Conservation (phyloP, 2,113 vertebrate species). For the Triplophysa rosa region DNA sequence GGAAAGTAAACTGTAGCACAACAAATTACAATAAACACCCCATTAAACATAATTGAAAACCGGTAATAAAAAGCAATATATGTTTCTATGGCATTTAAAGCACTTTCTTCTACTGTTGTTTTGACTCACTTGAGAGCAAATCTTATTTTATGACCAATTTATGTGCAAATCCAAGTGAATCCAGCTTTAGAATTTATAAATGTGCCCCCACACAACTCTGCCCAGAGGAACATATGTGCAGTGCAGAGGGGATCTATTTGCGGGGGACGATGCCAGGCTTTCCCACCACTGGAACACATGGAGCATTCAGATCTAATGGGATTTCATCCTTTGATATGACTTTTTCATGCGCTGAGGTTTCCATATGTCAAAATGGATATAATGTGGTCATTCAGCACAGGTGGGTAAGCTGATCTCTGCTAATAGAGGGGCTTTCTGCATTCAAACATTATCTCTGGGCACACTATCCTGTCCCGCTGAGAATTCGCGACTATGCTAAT, state of each 20-base stretch:
- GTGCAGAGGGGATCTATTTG: constrained; percentile 54
- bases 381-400: constrained; percentile 18
- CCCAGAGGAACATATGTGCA: constrained; percentile 57
- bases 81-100: too few species aligned
- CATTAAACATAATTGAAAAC: too few species aligned
- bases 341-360: constrained; percentile 35
- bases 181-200: neutral
- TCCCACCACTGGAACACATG: constrained; percentile 43
- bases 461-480: too few species aligned
- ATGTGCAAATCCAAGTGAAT: too few species aligned
- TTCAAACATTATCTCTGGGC: too few species aligned
- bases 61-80: too few species aligned
- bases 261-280: constrained; percentile 53
- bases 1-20: too few species aligned
- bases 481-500: neutral
- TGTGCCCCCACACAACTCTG: neutral
- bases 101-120: too few species aligned
- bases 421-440: neutral
- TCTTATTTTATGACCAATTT: too few species aligned
- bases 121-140: too few species aligned
- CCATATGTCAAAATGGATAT: constrained; percentile 41
- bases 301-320: constrained; percentile 37
- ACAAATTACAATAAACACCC: too few species aligned
- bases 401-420: neutral
- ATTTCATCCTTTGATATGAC: constrained; percentile 35